Evolutionary conservation across 2,888 invertebrate genomes (phyloP), one percentile per base, ranked within the genome.

Genomic region (Aricia artaxerxes): DNA sequence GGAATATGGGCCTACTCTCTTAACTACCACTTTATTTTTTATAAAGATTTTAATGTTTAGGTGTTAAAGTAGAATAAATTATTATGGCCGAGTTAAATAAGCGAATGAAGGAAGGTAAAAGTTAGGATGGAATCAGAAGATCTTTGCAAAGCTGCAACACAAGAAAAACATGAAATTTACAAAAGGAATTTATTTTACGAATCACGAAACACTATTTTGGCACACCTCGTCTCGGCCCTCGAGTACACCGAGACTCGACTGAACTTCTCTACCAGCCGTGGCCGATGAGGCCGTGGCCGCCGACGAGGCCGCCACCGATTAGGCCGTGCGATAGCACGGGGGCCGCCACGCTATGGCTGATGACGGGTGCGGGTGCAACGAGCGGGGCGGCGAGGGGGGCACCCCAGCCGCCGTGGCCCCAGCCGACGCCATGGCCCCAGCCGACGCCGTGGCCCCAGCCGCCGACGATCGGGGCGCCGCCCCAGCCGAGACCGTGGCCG

Each of bases 261-360:
- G 40, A 40, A 40, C 24, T n/a, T 49, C 49, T 90, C 86, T 88
- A 90, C 91, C 91, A 91, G 69, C 91, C 89, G 78, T 91, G 91
- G 4, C 91, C 90, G 73, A 85, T 85, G 78, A 85, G 80, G 7
- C 87, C 84, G 61, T 86, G 88, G 81, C 44, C 78, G 1, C 60
- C 35, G 57, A 53, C 38, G 57, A 78, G 53, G 35, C 78, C 78
- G 5, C 72, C 81, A 82, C 89, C 84, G n/a, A 86, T 82, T 40
- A 85, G 82, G 79, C 87, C 84, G 64, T 87, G 88, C 83, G 83
- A 81, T 81, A 90, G 82, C 2, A 87, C 83, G 13, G 86, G 86
- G 78, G 82, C 82, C 80, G 83, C 83, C 75, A 85, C 82, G 64
- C 85, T 81, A 79, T 86, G 86, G 81, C 87, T 85, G 80, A 85